Evolutionary conservation across 2,797 vertebrate species (phyloP).

Genomic region (Thamnophis elegans): DNA sequence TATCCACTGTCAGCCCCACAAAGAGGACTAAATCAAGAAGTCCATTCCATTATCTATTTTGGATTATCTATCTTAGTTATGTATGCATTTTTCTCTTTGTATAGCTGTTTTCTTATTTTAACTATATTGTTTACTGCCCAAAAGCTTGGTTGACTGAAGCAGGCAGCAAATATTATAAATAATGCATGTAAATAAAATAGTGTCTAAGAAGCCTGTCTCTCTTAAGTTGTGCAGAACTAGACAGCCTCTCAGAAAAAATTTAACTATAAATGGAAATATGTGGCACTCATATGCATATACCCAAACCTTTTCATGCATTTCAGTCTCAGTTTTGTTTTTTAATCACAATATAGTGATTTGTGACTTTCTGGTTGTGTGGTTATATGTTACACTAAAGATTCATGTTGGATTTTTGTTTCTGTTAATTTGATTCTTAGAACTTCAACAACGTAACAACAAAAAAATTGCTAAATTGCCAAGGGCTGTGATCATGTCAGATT

Average conservation of each 20-base stretch:
- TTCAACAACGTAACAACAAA: constrained; percentile 38
- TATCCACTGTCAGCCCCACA: neutral
- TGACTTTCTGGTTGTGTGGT: neutral
- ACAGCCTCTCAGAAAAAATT: neutral
- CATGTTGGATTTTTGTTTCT: constrained; percentile 33
- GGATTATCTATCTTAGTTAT: neutral
- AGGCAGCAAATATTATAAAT: neutral
- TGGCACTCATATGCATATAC: neutral
- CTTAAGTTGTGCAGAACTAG: neutral
- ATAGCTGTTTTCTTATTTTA: neutral
- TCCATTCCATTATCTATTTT: neutral
- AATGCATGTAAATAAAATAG: neutral
- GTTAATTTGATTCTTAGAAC: constrained; percentile 38
- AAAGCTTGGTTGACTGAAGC: neutral
- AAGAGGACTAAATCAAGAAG: neutral
- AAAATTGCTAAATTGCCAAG: constrained; percentile 34
- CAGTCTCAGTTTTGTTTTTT: neutral
- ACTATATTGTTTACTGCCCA: neutral
- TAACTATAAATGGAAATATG: neutral
- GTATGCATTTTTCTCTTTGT: neutral
- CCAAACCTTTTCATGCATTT: neutral
- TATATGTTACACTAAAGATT: neutral
- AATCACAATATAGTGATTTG: neutral
- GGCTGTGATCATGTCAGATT: constrained; percentile 47
- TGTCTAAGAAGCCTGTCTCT: neutral